Evolutionary conservation across 2,113 vertebrate genomes (phyloP).

Genomic region (Spizaetus ornatus): DNA sequence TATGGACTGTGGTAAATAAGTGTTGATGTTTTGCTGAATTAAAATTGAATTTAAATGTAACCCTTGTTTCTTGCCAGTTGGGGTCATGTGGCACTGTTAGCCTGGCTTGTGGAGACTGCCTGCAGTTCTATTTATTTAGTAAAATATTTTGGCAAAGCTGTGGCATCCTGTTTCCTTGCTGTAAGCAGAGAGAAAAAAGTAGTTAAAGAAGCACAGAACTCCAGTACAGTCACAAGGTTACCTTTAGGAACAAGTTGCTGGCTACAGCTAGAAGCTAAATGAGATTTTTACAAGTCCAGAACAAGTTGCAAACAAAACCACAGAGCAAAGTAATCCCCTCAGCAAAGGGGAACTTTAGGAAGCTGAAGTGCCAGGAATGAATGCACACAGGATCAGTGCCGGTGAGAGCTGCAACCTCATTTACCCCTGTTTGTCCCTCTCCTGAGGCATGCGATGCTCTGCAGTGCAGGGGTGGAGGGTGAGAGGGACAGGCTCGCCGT

Average conservation of each 20-base stretch:
- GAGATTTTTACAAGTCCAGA: neutral
- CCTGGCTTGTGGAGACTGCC: constrained; percentile 23
- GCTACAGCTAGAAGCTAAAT: neutral
- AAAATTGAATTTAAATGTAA: constrained; percentile 29
- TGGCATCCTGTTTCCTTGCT: constrained; percentile 10
- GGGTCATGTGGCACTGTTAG: neutral
- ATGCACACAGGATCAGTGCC: neutral
- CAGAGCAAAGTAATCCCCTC: neutral
- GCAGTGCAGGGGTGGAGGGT: neutral
- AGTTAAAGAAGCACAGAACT: neutral
- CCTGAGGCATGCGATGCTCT: neutral
- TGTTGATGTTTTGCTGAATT: constrained; percentile 48
- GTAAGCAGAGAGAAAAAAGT: neutral
- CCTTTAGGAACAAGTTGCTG: neutral
- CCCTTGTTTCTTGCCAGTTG: neutral
- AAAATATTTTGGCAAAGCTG: constrained; percentile 44
- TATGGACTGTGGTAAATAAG: constrained; percentile 47
- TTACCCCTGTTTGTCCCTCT: neutral
- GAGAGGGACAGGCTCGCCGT: neutral
- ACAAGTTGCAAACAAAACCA: neutral
- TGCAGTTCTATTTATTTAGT: constrained; percentile 36
- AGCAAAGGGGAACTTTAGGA: neutral
- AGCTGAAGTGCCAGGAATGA: neutral
- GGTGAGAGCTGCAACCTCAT: neutral
- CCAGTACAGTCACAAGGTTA: neutral